Evolutionary conservation across 2,888 invertebrate genomes (phyloP), one percentile per base, ranked within the genome.

Genomic region (Selenia dentaria): DNA sequence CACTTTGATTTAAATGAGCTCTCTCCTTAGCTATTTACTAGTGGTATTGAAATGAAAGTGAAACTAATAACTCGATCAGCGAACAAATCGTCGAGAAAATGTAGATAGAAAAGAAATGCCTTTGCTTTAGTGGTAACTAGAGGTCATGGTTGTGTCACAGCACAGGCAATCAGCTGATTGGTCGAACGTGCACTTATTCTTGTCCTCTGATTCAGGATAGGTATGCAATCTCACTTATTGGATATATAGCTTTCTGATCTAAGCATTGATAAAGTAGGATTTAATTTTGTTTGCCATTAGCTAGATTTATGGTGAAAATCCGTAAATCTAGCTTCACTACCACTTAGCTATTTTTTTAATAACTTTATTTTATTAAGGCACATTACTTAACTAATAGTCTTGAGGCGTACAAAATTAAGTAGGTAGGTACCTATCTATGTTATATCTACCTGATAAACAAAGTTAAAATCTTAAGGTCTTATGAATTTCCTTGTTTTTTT

Each of bases 21-120:
- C 49, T 55, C 55, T 53, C 53, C 48, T 48, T 52, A 45, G 43
- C 44, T 52, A 48, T 65, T 59, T 53, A 50, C 32, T 51, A 68
- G 57, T 70, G 73, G 74, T 73, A 76, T 78, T 79, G 59, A 77
- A 82, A 83, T 62, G 89, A 89, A 89, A 89, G 89, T 87, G 89
- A 77, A 66, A 76, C 89, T 79, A 88, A 89, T 84, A 79, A 70
- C 64, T 59, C 59, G 62, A 62, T 58, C 54, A 59, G 45, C 59
- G 62, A 59, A 64, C 52, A 63, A 71, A 66, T 67, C 51, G 63
- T 53, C 45, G 67, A 59, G 70, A 71, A 71, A 70, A 61, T 66
- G 62, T 53, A 46, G 52, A 60, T 59, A 54, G 56, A 51, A 62
- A 54, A 43, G 60, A 62, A 65, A 64, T 67, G 73, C 71, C 74